Percentiles rank a stretch among this genome's conserved stretches.
Conservation (phyloP, 2,888 invertebrate genomes). For the Zygogramma bicolorata region DNA sequence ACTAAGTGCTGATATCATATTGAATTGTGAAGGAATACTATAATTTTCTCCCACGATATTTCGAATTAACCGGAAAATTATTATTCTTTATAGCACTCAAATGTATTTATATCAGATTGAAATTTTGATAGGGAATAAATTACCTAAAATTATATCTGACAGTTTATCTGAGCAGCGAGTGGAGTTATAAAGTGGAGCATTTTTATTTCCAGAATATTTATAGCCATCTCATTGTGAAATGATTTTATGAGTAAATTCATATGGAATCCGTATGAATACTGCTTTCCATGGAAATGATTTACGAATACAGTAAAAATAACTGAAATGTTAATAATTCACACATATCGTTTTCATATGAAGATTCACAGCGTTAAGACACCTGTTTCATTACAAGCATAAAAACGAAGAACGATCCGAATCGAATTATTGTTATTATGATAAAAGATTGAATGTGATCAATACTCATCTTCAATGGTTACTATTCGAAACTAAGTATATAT, state of each 20-base stretch:
- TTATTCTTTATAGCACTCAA: too few species aligned
- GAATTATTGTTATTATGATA: too few species aligned
- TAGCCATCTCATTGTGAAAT: conserved; percentile 37
- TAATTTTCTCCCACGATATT: too few species aligned
- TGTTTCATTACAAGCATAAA: too few species aligned
- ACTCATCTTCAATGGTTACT: too few species aligned
- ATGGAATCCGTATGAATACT: conserved; percentile 32
- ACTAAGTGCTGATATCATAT: too few species aligned
- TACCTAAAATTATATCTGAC: neutral
- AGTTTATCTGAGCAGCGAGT: conserved; percentile 26
- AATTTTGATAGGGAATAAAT: neutral
- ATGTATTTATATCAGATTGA: neutral
- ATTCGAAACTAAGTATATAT: too few species aligned
- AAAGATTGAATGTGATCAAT: too few species aligned
- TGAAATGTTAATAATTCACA: conserved; percentile 22
- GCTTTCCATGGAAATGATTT: conserved; percentile 29
- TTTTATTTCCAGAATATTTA: conserved; percentile 41
- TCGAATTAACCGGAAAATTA: too few species aligned
- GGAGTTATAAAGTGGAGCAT: conserved; percentile 38
- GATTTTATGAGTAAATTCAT: conserved; percentile 36
- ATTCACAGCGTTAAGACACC: too few species aligned
- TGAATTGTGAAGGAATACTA: too few species aligned
- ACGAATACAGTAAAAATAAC: conserved; percentile 25
- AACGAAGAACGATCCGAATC: too few species aligned
- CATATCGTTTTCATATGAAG: neutral